Percentiles rank a stretch among this genome's conserved stretches.
phyloP scores from a whole-genome alignment of 2,888 invertebrate species.

The Chaetoderma sp. region DNA sequence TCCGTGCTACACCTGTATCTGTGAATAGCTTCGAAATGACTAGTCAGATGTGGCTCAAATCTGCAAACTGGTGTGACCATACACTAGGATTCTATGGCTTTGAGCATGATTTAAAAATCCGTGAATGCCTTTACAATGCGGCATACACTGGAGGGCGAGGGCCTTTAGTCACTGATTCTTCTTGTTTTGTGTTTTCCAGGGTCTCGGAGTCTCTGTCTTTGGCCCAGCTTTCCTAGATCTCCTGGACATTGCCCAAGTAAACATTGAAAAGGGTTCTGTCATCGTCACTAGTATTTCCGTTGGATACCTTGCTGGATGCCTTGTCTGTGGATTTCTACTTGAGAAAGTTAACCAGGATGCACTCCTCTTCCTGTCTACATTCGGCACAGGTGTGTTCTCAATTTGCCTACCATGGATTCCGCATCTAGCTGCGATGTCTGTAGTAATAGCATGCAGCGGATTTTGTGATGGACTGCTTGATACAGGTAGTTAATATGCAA shows the following conservation, averaged over 20 bases:
- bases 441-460: conserved; percentile 56
- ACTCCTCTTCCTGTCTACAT: conserved; percentile 61
- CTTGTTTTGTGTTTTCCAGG: no score
- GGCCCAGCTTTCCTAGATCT: conserved; percentile 69
- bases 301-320: conserved; percentile 68
- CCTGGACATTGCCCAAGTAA: conserved; percentile 56
- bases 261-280: conserved; percentile 57
- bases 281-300: conserved; percentile 65
- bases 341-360: conserved; percentile 58
- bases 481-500: no score
- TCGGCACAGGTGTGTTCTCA: conserved; percentile 62
- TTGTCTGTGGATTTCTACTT: conserved; percentile 58
- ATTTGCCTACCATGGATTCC: conserved; percentile 66
- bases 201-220: conserved; percentile 65
- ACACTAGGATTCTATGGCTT: no score
- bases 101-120: no score
- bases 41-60: no score
- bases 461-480: conserved; percentile 63
- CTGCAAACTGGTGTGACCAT: no score
- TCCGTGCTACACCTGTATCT: no score
- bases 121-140: no score
- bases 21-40: no score
- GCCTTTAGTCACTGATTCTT: no score
- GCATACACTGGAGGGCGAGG: no score
- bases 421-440: conserved; percentile 53